These are phyloP conservation scores for Kryptopterus vitreolus DNA, from an alignment of 2,797 vertebrate genomes.

Conservation along the genomic window DNA sequence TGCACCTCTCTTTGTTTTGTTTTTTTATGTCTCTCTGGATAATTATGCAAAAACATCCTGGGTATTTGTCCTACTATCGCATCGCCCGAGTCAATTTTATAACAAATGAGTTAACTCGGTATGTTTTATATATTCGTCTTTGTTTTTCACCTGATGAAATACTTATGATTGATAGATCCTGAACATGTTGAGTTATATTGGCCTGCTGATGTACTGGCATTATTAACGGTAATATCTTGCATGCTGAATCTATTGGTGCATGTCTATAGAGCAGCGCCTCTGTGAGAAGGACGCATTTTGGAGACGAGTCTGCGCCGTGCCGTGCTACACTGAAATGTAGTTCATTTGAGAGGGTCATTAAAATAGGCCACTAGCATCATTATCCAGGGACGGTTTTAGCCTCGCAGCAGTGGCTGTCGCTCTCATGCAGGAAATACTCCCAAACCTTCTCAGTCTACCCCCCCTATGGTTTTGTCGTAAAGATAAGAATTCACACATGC, in stretches of 20 bases:
- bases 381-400: slow-evolving; percentile 52
- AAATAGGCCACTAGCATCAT: slow-evolving; percentile 57
- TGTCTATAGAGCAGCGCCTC: slow-evolving; percentile 10
- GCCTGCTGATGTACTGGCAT: not conserved
- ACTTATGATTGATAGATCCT: not conserved
- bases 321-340: slow-evolving; percentile 44
- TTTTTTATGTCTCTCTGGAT: not conserved
- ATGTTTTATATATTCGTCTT: too few relatives aligned
- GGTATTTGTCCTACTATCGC: not conserved
- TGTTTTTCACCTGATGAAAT: too few relatives aligned
- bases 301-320: slow-evolving; percentile 20
- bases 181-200: not conserved
- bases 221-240: not conserved
- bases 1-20: not conserved
- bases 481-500: not conserved
- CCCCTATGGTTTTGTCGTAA: slow-evolving; percentile 25
- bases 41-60: not conserved
- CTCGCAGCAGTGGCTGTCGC: slow-evolving; percentile 54
- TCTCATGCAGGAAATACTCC: slow-evolving; percentile 45
- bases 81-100: too few relatives aligned
- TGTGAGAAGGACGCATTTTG: slow-evolving; percentile 35
- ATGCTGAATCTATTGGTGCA: slow-evolving; percentile 2
- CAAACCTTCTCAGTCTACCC: slow-evolving; percentile 38
- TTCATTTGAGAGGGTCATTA: slow-evolving; percentile 53
- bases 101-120: too few relatives aligned